Evolutionary conservation across 2,113 vertebrate genomes (phyloP), one percentile per base, ranked within the genome.

Genomic region (Prunella fulvescens): DNA sequence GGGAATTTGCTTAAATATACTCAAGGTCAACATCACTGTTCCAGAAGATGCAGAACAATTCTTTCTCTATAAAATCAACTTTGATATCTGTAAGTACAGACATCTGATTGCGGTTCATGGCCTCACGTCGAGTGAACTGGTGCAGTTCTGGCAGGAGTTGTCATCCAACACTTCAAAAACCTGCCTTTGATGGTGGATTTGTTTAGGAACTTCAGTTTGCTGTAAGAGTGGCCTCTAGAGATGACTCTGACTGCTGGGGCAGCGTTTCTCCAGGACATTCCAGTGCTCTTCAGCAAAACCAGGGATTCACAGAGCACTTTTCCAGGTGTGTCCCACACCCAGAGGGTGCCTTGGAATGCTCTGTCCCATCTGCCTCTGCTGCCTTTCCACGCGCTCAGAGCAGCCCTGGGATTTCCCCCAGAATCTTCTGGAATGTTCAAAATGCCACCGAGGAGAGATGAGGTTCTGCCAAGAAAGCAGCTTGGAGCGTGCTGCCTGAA

Each of bases 1-100:
- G n/a, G 98, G 98, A 9, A 97, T 98, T 79, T 98, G 97, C 61
- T 91, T 98, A 67, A 97, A 91, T 72, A 56, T 97, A 25, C 95
- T 98, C 33, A 93, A 97, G 31, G 98, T 97, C 66, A 81, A 95
- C n/a, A 25, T 98, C 83, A 95, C 76, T 5, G 7, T 97, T 60
- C 97, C 97, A 12, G 73, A 95, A 54, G 97, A 96, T 33, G 64
- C 76, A 16, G 87, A 97, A 14, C 96, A 91, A 5, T 98, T 98
- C 93, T 97, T 97, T 72, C 66, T 98, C 19, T 88, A 95, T 9
- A 96, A 90, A 81, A 97, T 97, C 20, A n/a, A 70, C 31, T 97
- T 98, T 79, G 96, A 97, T 72, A 28, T 83, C 66, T 98, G 97
- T 72, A 97, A 95, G 10, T 98, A 97, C 18, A 94, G 93, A 17